A percentile compares a stretch with the other conserved stretches of the same genome.
These are phyloP conservation scores for Erebia palarica DNA, from an alignment of 2,888 invertebrate species.

Conservation along the genomic window DNA sequence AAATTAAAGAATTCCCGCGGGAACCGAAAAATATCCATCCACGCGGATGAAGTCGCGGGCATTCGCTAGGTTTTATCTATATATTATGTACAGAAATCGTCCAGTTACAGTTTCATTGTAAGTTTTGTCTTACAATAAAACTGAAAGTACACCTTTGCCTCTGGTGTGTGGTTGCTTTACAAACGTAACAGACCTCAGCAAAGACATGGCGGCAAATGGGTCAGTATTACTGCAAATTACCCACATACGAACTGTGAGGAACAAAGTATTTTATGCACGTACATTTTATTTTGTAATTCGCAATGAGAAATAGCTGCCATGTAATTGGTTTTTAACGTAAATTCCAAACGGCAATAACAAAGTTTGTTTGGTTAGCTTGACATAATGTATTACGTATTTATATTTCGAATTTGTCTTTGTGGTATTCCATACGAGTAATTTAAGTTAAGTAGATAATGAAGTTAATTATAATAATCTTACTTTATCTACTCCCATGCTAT, in stretches of 20 bases:
- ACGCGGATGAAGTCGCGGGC: no score
- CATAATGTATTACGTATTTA: background rate
- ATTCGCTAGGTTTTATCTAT: no score
- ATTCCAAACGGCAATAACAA: constrained; percentile 12
- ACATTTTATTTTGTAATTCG: constrained; percentile 7
- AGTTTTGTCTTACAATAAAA: background rate
- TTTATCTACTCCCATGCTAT: no score
- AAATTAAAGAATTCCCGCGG: no score
- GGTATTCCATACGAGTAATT: background rate
- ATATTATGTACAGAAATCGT: no score
- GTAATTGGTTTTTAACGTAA: constrained; percentile 35
- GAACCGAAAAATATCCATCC: no score
- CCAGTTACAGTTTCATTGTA: background rate
- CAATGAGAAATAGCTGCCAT: constrained; percentile 26
- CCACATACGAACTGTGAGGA: constrained; percentile 30
- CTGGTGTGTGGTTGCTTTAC: background rate
- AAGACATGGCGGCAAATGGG: constrained; percentile 31
- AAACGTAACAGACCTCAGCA: background rate
- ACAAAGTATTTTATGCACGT: constrained; percentile 34
- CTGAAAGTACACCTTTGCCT: background rate
- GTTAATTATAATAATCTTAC: no score
- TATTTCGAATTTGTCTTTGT: background rate
- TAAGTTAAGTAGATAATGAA: background rate
- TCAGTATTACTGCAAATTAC: constrained; percentile 41
- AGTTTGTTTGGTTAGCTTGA: constrained; percentile 15